These are phyloP conservation scores for Brachionus manjavacas DNA, from an alignment of 1,140 invertebrate species.

Conservation along the genomic window DNA sequence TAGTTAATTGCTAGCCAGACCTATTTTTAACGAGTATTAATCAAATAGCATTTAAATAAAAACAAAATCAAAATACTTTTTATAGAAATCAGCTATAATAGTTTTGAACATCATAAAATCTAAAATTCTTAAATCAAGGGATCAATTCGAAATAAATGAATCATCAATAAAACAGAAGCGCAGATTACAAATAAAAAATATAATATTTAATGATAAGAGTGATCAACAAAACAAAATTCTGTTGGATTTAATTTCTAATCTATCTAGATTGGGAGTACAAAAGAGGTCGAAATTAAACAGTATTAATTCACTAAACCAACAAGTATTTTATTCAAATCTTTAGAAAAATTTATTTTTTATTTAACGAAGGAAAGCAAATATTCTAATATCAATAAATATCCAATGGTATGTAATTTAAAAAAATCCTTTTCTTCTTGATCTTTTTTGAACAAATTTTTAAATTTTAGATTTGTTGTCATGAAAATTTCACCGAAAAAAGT, in stretches of 20 bases:
- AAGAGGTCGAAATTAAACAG: not conserved
- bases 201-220: not conserved
- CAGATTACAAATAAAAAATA: not conserved
- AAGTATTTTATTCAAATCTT: not conserved
- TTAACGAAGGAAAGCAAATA: not conserved
- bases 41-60: not conserved
- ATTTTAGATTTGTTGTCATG: not conserved
- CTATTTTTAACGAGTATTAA: not conserved
- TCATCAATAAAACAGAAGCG: not conserved
- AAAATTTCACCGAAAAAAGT: not conserved
- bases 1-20: not conserved
- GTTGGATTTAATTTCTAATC: not conserved
- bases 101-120: no score
- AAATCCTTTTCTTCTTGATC: not conserved
- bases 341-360: not conserved
- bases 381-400: not conserved
- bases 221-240: not conserved
- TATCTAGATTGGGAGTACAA: not conserved
- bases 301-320: not conserved
- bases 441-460: not conserved
- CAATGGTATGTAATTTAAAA: not conserved
- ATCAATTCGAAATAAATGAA: not conserved
- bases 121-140: not conserved
- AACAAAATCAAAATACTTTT: not conserved
- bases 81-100: not conserved